Evolutionary conservation across 2,888 invertebrate genomes (phyloP), one percentile per base, ranked within the genome.

Genomic region (Agrotis clavis): DNA sequence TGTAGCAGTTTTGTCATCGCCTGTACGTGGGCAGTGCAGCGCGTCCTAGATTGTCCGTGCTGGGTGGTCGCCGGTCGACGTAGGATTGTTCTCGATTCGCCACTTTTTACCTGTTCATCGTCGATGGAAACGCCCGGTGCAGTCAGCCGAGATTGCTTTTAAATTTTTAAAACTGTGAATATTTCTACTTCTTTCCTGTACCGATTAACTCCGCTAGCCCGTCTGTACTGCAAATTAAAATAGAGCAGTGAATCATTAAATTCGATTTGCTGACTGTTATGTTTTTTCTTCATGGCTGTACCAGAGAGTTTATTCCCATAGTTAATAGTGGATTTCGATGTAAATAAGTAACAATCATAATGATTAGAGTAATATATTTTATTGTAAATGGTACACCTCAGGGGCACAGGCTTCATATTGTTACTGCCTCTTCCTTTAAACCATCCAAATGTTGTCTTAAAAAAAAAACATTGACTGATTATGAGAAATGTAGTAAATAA

Each of bases 11-110:
- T 63, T 86, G 78, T 80, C 77, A 67, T 76, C 70, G 70, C 60
- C 75, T 80, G 77, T 81, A 86, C 79, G 70, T 77, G 63, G 71
- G 62, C 30, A 75, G 71, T 71, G 63, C 67, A 65, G 35, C 77
- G 77, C 72, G 87, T 82, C 87, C 88, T 89, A 91, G 86, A 88
- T 91, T 80, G 81, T 69, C 87, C 84, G 71, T 78, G 81, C 82
- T 83, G 88, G 88, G 86, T 88, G 87, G 90, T 86, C 90, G 83
- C 72, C 82, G 84, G 78, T 76, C 79, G 81, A 73, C 76, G 82
- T 77, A 76, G 77, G 73, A 87, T 89, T 88, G 88, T 90, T 88
- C 86, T 86, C 86, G 85, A 88, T 84, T 86, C 87, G 83, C 86
- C 74, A 88, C 82, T 88, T 89, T 88, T 89, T 88, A 87, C 89